These are phyloP conservation scores for Drosophila kuntzei DNA, from an alignment of 2,888 invertebrate species.

Conservation along the genomic window DNA sequence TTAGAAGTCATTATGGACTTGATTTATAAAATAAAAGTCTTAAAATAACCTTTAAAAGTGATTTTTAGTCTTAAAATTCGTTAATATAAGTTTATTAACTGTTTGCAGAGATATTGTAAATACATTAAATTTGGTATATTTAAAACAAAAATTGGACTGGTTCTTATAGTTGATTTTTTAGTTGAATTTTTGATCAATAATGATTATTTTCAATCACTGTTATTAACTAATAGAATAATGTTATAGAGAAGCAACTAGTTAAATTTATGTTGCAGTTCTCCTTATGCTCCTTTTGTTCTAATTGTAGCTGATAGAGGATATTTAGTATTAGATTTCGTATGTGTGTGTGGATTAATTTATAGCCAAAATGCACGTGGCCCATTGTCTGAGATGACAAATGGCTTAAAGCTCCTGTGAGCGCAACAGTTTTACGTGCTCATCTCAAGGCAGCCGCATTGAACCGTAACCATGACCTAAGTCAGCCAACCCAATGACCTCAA, in stretches of 20 bases:
- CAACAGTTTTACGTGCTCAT: slow-evolving; percentile 58
- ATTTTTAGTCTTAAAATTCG: too few relatives aligned
- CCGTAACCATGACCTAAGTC: slow-evolving; percentile 57
- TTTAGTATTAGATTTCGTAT: slow-evolving; percentile 15
- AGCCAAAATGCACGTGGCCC: slow-evolving; percentile 35
- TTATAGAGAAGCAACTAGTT: slow-evolving; percentile 14
- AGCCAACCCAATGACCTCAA: slow-evolving; percentile 58
- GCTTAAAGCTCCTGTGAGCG: slow-evolving; percentile 21
- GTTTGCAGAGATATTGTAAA: too few relatives aligned
- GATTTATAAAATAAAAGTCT: too few relatives aligned
- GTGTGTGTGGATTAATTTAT: slow-evolving; percentile 32
- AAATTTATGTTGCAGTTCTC: slow-evolving; percentile 5
- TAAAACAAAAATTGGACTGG: too few relatives aligned
- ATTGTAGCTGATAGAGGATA: slow-evolving; percentile 23
- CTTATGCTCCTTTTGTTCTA: slow-evolving; percentile 10
- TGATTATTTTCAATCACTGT: too few relatives aligned
- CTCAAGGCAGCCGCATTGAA: slow-evolving; percentile 33
- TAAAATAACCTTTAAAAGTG: too few relatives aligned
- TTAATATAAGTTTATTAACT: too few relatives aligned
- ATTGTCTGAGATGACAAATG: slow-evolving; percentile 48
- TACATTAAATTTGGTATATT: too few relatives aligned
- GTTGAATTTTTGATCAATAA: too few relatives aligned
- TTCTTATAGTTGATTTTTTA: too few relatives aligned
- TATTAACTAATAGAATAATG: too few relatives aligned
- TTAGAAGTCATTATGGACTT: too few relatives aligned